Base-by-base conservation (phyloP, 2,888 invertebrate species). In the Amiota mariae region DNA sequence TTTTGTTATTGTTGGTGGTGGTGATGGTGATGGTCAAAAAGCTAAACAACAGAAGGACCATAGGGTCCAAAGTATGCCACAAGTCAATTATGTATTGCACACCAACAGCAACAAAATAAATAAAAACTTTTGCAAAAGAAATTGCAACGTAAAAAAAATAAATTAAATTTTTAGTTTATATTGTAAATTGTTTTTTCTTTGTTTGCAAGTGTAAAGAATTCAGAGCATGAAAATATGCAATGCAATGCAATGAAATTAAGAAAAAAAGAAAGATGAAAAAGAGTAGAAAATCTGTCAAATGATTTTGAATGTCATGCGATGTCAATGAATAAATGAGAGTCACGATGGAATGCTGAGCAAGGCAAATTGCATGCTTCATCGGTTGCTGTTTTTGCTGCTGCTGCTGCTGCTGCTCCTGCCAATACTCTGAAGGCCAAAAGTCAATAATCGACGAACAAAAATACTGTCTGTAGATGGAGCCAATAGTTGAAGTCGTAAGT, bases 71-170 rank as follows among this genome's bases (percentile, higher is more conserved):
- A 54, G 54, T 15, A 15, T 66, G 66, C 49, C 66, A 66, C 66
- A 66, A 66, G 66, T 66, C 66, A 66, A 66, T 66, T 66, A 66
- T n/a, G 18, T 18, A 49, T 66, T 18, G 49, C 49, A 66, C 36
- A 36, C 6, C 8, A 36, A 36, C 36, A 66, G 48, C 20, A 20
- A 24, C 24, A 24, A 24, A 24, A 24, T 24, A 24, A 24, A 24
- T 24, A 24, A 10, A 59, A 36, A 36, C 6, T 36, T 36, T 36
- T 2, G 8, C 36, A 6, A 36, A 36, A 36, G 20, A 15, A 59
- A 54, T 11, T 59, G 8, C 59, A 59, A 12, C 20, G 2, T 1
- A 24, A 11, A 59, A 15, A 18, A 20, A 59, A 54, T 15, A 54
- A 15, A 54, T 15, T 54, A 8, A 36, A 13, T 46, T 46, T 63